phyloP scores from a whole-genome alignment of 2,888 invertebrate genomes.

The Drosophila sordidapex region DNA sequence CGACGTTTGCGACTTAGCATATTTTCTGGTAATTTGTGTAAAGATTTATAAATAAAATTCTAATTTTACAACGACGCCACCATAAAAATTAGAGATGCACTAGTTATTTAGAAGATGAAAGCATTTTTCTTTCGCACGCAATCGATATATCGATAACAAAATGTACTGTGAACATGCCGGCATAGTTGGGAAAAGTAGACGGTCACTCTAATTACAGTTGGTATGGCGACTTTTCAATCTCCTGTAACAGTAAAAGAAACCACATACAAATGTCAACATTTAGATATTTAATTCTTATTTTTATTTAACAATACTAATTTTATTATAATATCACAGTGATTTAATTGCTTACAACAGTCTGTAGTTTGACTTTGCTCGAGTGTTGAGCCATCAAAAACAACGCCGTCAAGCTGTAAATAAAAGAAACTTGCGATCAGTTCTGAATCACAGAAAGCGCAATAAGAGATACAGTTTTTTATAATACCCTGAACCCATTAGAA shows the following conservation, averaged over 20 bases:
- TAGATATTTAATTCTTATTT: background rate
- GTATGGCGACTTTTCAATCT: background rate
- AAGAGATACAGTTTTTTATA: conserved; percentile 15
- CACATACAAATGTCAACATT: background rate
- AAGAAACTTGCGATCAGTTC: conserved; percentile 15
- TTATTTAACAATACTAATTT: background rate
- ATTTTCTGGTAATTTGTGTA: conserved; percentile 23
- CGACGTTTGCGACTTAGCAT: conserved; percentile 92
- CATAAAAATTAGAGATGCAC: conserved; percentile 45
- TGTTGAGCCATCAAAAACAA: conserved; percentile 67
- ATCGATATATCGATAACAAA: conserved; percentile 12
- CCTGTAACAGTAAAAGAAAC: background rate
- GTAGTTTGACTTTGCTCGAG: background rate
- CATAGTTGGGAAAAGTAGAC: background rate
- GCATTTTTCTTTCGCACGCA: background rate
- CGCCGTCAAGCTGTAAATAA: conserved; percentile 74
- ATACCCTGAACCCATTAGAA: background rate
- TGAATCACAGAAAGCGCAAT: conserved; percentile 19
- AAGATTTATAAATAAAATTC: conserved; percentile 20
- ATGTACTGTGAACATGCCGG: background rate
- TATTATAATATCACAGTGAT: conserved; percentile 58
- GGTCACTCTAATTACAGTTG: conserved; percentile 3
- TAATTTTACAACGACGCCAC: conserved; percentile 59
- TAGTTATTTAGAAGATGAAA: background rate
- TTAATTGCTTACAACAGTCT: conserved; percentile 8